These are phyloP conservation scores for Drosophila yooni DNA, from an alignment of 2,888 invertebrate genomes.

Conservation along the genomic window DNA sequence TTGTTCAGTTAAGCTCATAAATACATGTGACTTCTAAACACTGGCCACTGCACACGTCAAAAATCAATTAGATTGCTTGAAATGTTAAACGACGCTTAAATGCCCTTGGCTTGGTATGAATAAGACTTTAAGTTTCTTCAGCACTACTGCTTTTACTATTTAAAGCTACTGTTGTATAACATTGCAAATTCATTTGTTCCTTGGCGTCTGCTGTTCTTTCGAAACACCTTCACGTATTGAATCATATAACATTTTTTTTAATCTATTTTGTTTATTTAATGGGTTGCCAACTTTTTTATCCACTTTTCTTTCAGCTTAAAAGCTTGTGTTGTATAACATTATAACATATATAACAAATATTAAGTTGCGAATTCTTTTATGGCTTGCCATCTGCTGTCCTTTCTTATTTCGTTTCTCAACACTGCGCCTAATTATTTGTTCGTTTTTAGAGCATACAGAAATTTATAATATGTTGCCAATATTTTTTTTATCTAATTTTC, in stretches of 20 bases:
- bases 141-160: background rate
- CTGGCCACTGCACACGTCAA: slow-evolving; percentile 8
- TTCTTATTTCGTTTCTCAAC: background rate
- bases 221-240: background rate
- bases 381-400: no score
- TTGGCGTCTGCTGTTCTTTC: background rate
- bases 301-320: background rate
- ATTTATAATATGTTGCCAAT: background rate
- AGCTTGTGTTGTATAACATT: background rate
- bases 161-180: background rate
- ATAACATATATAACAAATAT: background rate
- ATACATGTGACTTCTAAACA: slow-evolving; percentile 38
- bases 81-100: slow-evolving; percentile 22
- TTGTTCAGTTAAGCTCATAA: slow-evolving; percentile 52
- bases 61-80: slow-evolving; percentile 42
- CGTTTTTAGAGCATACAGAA: background rate
- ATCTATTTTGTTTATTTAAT: background rate
- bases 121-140: background rate
- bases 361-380: background rate
- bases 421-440: background rate
- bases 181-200: background rate
- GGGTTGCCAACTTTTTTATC: background rate
- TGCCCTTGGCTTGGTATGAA: slow-evolving; percentile 10
- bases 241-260: background rate
- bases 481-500: background rate